phyloP scores from a whole-genome alignment of 2,797 vertebrate genomes.

The Cirrhinus mrigala region DNA sequence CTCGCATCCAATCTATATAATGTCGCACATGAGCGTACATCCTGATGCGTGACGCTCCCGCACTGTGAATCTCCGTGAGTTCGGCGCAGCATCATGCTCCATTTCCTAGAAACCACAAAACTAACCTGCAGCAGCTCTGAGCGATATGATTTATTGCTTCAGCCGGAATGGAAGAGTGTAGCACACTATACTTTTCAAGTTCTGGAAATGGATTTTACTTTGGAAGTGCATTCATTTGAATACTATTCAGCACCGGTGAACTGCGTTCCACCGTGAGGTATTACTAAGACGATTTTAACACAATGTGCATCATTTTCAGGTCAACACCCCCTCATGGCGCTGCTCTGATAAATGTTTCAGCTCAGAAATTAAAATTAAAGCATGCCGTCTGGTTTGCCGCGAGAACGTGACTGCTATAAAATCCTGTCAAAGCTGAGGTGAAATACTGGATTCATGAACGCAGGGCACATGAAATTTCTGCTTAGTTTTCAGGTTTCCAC shows the following conservation, averaged over 20 bases:
- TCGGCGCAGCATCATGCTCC: constrained; percentile 53
- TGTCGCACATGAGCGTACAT: constrained; percentile 19
- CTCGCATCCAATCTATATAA: not conserved
- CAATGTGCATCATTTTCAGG: constrained; percentile 48
- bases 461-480: not conserved
- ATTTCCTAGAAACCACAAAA: constrained; percentile 65
- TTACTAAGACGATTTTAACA: constrained; percentile 16
- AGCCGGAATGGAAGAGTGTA: constrained; percentile 6
- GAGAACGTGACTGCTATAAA: constrained; percentile 29
- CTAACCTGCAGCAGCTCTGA: constrained; percentile 18
- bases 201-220: constrained; percentile 39
- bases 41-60: not conserved
- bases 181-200: constrained; percentile 39
- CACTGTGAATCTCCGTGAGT: constrained; percentile 17
- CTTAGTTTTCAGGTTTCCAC: constrained; percentile 19
- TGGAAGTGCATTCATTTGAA: constrained; percentile 51
- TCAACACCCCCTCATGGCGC: constrained; percentile 14
- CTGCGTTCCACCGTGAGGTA: not conserved
- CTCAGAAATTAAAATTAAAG: constrained; percentile 42
- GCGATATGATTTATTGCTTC: constrained; percentile 49
- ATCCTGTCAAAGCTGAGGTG: constrained; percentile 2
- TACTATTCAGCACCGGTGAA: constrained; percentile 2
- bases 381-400: not conserved
- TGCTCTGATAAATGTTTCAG: constrained; percentile 47
- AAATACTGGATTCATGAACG: not conserved